A percentile compares a stretch with the other conserved stretches of the same genome.
Evolutionary conservation across 2,113 vertebrate genomes (phyloP).

Genomic region (Corythoichthys haematopterus): DNA sequence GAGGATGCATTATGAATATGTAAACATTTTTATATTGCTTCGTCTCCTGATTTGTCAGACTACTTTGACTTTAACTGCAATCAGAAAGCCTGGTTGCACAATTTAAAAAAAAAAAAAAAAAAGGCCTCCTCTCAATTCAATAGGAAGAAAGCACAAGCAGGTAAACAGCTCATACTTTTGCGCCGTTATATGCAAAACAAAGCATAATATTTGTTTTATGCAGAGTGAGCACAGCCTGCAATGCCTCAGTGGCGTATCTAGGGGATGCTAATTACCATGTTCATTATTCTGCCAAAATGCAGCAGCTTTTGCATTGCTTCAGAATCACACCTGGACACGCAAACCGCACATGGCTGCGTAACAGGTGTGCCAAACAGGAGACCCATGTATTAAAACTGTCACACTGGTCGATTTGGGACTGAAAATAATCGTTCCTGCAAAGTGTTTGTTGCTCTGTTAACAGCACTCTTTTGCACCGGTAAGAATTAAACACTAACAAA

Average conservation of each 20-base stretch:
- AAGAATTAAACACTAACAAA: background rate
- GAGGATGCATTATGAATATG: conserved; percentile 69
- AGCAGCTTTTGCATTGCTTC: conserved; percentile 23
- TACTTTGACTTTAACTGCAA: conserved; percentile 53
- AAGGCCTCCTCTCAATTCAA: conserved; percentile 40
- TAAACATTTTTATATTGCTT: conserved; percentile 46
- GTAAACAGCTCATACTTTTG: conserved; percentile 28
- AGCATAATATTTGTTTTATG: conserved; percentile 26
- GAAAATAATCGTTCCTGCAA: background rate
- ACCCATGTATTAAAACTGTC: background rate
- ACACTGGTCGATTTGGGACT: background rate
- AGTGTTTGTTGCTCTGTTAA: background rate
- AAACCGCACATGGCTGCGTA: conserved; percentile 9
- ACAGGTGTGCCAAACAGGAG: conserved; percentile 6
- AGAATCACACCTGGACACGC: conserved; percentile 17
- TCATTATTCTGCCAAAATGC: conserved; percentile 42
- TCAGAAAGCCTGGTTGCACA: conserved; percentile 40
- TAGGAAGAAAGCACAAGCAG: conserved; percentile 44
- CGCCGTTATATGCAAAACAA: conserved; percentile 26
- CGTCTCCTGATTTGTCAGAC: conserved; percentile 35
- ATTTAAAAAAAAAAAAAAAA: conserved; percentile 1
- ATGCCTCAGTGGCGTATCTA: conserved; percentile 52
- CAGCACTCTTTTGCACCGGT: background rate
- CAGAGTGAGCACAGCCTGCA: conserved; percentile 38
- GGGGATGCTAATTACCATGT: conserved; percentile 67